Base-by-base conservation (phyloP, 1,140 invertebrate species). In the Sminthurides bifidus region DNA sequence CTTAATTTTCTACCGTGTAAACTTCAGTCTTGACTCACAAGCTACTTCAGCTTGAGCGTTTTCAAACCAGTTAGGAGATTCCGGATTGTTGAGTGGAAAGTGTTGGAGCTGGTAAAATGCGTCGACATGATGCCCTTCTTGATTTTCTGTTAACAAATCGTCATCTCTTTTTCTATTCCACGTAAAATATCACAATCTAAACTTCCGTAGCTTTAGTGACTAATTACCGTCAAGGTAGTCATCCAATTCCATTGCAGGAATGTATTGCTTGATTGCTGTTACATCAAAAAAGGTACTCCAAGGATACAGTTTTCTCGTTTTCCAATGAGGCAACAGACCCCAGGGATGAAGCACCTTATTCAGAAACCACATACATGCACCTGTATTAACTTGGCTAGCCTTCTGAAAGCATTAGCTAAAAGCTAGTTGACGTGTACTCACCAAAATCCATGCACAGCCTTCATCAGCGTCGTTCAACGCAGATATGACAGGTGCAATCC, bases 221-320 rank as follows among this genome's bases (percentile, higher is more conserved):
- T 33, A 26, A 62, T 64, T 71, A 81, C 79, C 76, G 72, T 74
- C 70, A 46, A 94, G 70, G 71, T 87, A 85, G 66, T 94, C 82
- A 56, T 83, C 68, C 70, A 93, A 80, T 75, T 98, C 93, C 14
- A 93, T 76, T 0, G 95, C 85, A 44, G 90, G 86, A 19, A 85
- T 77, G 75, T 83, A 94, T 52, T 75, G 74, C 67, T 80, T 74
- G 15, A 98, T 70, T 68, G 87, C 87, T 10, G 74, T 58, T 12
- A 95, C 53, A 69, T 98, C 83, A 71, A 98, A 98, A 71, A 95
- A 97, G 21, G 71, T 67, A 10, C 73, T 70, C 94, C 94, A 98
- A 2, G 80, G 77, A 3, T 79, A 66, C 52, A 77, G 73, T 70
- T 70, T 61, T 80, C 77, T 23, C 66, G 51, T 48, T 70, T 67